Evolutionary conservation across 2,888 invertebrate species (phyloP).

Genomic region (Prosopocoilus inquinatus): DNA sequence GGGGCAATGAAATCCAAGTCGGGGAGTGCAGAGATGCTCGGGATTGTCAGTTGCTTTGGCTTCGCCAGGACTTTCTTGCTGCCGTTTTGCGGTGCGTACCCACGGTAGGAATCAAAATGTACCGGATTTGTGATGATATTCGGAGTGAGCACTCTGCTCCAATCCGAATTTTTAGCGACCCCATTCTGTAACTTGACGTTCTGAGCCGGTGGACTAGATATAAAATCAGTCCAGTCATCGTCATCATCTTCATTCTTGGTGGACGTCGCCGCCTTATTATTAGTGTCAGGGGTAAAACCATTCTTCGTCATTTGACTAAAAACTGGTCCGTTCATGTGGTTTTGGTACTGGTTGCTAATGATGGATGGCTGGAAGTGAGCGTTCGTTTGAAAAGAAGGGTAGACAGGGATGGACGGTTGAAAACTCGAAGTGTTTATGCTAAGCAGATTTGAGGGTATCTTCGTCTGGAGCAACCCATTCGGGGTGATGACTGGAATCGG

Average conservation of each 20-base stretch:
- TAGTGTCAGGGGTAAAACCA: neutral
- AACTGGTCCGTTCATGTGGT: constrained; percentile 13
- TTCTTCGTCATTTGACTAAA: constrained; percentile 4
- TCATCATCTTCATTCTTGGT: constrained; percentile 39
- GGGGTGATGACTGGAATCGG: constrained; percentile 47
- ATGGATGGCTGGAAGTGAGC: constrained; percentile 37
- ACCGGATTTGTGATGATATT: constrained; percentile 46
- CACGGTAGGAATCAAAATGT: constrained; percentile 33
- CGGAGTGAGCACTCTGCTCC: constrained; percentile 23
- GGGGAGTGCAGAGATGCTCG: constrained; percentile 55
- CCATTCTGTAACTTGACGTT: constrained; percentile 4
- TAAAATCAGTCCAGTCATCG: constrained; percentile 59
- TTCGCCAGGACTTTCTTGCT: constrained; percentile 22
- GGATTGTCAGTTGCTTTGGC: constrained; percentile 31
- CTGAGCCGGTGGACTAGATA: constrained; percentile 50
- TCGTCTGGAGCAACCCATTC: constrained; percentile 45
- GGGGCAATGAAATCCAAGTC: constrained; percentile 58
- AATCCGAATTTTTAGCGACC: constrained; percentile 13
- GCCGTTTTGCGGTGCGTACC: constrained; percentile 1
- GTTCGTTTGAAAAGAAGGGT: constrained; percentile 16
- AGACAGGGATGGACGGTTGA: constrained; percentile 20
- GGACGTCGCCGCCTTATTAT: constrained; percentile 1
- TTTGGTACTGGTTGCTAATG: constrained; percentile 41
- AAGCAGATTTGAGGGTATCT: constrained; percentile 33
- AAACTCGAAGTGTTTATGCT: constrained; percentile 19